phyloP scores from a whole-genome alignment of 2,797 vertebrate genomes.

The Sebastes vulpes region DNA sequence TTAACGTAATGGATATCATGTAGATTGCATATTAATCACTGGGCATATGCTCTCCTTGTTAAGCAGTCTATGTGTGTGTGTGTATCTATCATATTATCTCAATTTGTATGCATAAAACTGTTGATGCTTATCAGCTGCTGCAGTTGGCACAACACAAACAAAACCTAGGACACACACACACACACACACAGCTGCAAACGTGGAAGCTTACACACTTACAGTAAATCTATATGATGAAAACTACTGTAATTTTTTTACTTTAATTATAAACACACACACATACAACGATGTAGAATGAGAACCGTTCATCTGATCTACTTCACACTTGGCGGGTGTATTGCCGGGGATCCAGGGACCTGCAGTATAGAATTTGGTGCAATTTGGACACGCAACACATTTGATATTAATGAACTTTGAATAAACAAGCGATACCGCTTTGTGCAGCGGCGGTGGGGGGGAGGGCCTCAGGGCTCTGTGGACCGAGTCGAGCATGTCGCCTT shows the following conservation, averaged over 20 bases:
- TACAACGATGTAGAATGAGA: too few species aligned
- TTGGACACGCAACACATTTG: too few species aligned
- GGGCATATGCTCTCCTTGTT: slow-evolving; percentile 19
- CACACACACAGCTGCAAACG: neutral
- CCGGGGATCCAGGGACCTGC: too few species aligned
- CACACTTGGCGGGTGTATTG: too few species aligned
- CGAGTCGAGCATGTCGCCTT: too few species aligned
- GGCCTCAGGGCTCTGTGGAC: too few species aligned
- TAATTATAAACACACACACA: neutral
- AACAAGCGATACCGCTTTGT: too few species aligned
- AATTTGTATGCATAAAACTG: slow-evolving; percentile 4
- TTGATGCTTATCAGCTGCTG: neutral
- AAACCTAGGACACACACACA: neutral
- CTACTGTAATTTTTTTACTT: neutral
- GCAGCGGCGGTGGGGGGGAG: too few species aligned
- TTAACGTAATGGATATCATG: slow-evolving; percentile 49
- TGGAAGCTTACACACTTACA: neutral
- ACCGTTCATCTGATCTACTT: too few species aligned
- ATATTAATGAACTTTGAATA: too few species aligned
- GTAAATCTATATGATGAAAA: neutral
- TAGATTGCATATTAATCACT: slow-evolving; percentile 62
- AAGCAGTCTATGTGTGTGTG: slow-evolving; percentile 11
- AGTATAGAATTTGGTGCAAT: too few species aligned
- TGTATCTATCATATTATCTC: neutral
- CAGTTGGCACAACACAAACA: neutral